Conservation (phyloP, 1,140 invertebrate genomes). For the Sinonovacula constricta region DNA sequence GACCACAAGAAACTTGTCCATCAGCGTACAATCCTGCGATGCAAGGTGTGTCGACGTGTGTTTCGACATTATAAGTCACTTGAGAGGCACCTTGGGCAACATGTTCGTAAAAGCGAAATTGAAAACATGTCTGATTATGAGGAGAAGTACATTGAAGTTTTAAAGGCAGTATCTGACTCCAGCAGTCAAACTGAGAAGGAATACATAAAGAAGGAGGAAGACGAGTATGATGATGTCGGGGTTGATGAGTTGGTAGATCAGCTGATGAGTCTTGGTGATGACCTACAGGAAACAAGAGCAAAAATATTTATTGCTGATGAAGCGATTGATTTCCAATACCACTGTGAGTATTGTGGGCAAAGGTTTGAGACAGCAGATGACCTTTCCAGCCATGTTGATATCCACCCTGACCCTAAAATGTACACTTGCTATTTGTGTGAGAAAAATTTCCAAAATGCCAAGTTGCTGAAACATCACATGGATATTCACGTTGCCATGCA, state of each 20-base stretch:
- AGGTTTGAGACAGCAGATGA: too few relatives aligned
- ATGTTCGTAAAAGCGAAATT: constrained; percentile 25
- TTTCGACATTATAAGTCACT: constrained; percentile 17
- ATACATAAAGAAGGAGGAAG: too few relatives aligned
- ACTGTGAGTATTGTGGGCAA: too few relatives aligned
- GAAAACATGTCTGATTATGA: background rate
- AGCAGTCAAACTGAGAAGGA: too few relatives aligned
- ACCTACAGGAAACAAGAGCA: background rate
- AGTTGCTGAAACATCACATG: too few relatives aligned
- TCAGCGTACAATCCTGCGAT: background rate
- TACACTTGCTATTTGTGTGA: too few relatives aligned
- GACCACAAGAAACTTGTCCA: constrained; percentile 38
- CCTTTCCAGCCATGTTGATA: too few relatives aligned
- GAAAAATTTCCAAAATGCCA: too few relatives aligned
- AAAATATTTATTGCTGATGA: background rate
- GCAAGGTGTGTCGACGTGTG: constrained; percentile 2
- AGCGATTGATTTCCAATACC: too few relatives aligned
- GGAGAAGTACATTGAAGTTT: constrained; percentile 1
- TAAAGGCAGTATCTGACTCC: too few relatives aligned
- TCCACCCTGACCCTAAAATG: too few relatives aligned
- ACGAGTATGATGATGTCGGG: too few relatives aligned
- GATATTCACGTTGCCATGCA: background rate
- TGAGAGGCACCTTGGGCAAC: constrained; percentile 26
- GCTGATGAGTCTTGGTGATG: background rate
- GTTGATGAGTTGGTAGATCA: background rate